phyloP scores from a whole-genome alignment of 1,140 invertebrate genomes.

The Goniozus legneri region DNA sequence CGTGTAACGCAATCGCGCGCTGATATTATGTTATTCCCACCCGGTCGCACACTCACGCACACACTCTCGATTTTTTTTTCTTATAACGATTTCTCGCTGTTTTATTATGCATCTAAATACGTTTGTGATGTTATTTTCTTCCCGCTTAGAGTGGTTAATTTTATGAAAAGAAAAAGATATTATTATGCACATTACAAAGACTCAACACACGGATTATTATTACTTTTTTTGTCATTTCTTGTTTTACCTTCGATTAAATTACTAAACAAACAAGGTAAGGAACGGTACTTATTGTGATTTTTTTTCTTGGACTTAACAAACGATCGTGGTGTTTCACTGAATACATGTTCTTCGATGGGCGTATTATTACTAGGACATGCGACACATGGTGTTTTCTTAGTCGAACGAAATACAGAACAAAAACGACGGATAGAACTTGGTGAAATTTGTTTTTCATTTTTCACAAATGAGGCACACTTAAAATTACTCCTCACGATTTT shows the following conservation, averaged over 20 bases:
- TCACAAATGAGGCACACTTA: too few relatives aligned
- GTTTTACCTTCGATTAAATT: constrained; percentile 11
- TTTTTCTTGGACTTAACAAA: constrained; percentile 14
- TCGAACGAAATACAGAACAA: too few relatives aligned
- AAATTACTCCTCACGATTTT: too few relatives aligned
- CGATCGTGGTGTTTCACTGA: constrained; percentile 13
- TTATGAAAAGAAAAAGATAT: constrained; percentile 15
- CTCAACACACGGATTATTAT: constrained; percentile 15
- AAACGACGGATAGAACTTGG: too few relatives aligned
- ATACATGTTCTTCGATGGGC: constrained; percentile 8
- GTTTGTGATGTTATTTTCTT: constrained; percentile 1
- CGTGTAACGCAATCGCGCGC: constrained; percentile 20
- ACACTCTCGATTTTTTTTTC: constrained; percentile 14
- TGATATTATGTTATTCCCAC: constrained; percentile 2
- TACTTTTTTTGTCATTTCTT: too few relatives aligned
- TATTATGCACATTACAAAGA: constrained; percentile 28
- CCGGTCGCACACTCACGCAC: constrained; percentile 11
- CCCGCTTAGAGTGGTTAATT: constrained; percentile 11
- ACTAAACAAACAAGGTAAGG: constrained; percentile 14
- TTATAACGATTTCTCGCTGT: constrained; percentile 4
- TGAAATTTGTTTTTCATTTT: too few relatives aligned
- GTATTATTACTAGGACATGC: too few relatives aligned
- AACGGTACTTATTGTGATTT: too few relatives aligned
- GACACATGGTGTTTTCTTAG: too few relatives aligned
- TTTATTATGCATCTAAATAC: constrained; percentile 4